A percentile compares a stretch with the other conserved stretches of the same genome.
These are phyloP conservation scores for Coptodon rendalli DNA, from an alignment of 2,113 vertebrate genomes.

Conservation along the genomic window DNA sequence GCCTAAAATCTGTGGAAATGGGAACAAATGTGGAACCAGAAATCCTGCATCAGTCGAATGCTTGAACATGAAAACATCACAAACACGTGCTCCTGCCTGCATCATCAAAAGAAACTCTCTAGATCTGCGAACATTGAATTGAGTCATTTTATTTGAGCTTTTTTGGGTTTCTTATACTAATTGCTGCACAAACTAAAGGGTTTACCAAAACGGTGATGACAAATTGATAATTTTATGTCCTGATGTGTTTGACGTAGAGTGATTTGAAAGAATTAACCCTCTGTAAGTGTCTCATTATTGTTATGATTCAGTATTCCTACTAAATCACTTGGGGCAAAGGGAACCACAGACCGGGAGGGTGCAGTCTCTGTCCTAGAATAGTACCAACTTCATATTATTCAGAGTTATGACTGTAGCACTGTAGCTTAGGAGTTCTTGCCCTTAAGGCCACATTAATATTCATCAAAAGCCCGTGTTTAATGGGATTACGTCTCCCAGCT, in stretches of 20 bases:
- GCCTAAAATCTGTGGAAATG: background rate
- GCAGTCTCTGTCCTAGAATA: background rate
- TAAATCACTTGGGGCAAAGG: background rate
- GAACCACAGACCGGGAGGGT: background rate
- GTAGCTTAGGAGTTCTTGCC: constrained; percentile 20
- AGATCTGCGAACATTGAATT: background rate
- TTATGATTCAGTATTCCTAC: background rate
- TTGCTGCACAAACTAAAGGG: background rate
- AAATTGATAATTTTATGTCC: background rate
- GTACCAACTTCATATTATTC: constrained; percentile 21
- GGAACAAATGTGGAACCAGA: background rate
- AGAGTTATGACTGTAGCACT: background rate
- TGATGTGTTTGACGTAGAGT: background rate
- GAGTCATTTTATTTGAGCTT: background rate
- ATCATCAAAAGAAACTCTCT: background rate
- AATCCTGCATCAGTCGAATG: background rate
- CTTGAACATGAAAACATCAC: background rate
- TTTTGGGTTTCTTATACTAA: background rate
- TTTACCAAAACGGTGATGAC: background rate
- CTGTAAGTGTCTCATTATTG: background rate
- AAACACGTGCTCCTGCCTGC: background rate
- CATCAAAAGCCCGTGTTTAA: constrained; percentile 44
- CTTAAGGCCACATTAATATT: constrained; percentile 56
- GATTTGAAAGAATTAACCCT: background rate
- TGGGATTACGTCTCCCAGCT: constrained; percentile 37